Conservation (phyloP, 2,113 vertebrate species). For the Enhydra lutris region DNA sequence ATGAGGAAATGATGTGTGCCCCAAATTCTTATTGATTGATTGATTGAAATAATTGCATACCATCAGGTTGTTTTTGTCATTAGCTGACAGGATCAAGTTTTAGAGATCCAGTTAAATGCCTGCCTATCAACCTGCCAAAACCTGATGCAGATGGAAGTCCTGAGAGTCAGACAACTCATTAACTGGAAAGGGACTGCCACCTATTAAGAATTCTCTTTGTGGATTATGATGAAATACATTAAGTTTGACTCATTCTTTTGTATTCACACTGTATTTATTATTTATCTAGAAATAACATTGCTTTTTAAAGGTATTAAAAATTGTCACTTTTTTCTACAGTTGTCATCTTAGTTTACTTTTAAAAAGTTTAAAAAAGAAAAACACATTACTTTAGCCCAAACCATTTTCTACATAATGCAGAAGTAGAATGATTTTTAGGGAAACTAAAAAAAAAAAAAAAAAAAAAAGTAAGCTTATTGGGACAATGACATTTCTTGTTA, state of each 20-base stretch:
- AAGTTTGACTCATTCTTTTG: conserved; percentile 39
- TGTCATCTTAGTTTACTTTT: conserved; percentile 24
- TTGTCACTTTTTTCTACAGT: background rate
- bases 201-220: background rate
- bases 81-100: conserved; percentile 29
- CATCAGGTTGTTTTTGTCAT: conserved; percentile 42
- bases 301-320: conserved; percentile 24
- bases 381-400: background rate
- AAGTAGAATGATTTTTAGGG: background rate
- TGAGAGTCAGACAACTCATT: background rate
- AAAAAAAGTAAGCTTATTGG: background rate
- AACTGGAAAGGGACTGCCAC: background rate
- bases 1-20: background rate
- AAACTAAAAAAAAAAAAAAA: conserved; percentile 6
- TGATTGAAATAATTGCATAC: conserved; percentile 58
- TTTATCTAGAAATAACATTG: conserved; percentile 25
- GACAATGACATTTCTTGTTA: background rate
- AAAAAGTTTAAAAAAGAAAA: background rate
- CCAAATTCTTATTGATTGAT: conserved; percentile 42
- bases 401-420: background rate
- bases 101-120: background rate
- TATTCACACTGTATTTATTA: conserved; percentile 11
- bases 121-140: background rate
- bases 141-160: background rate
- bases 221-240: background rate